phyloP scores from a whole-genome alignment of 1,140 invertebrate genomes.

The Drosophila micromelanica region DNA sequence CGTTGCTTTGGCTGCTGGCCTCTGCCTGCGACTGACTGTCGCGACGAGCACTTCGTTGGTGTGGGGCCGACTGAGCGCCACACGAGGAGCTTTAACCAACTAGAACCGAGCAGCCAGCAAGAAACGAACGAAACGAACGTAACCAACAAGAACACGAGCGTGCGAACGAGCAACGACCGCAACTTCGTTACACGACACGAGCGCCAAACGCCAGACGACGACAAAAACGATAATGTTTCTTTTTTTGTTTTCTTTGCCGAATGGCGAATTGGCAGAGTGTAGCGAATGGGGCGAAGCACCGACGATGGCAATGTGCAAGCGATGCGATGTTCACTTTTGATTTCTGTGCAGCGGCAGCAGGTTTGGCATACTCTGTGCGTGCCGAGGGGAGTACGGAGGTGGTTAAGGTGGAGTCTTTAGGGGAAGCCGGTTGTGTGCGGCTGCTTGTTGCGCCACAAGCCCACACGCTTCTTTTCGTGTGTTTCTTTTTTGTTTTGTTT shows the following conservation, averaged over 20 bases:
- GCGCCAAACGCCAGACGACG: conserved; percentile 25
- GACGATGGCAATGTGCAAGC: conserved; percentile 54
- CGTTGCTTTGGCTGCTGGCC: conserved; percentile 54
- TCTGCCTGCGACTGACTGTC: conserved; percentile 54
- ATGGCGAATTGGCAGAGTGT: conserved; percentile 5
- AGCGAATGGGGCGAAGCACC: not conserved
- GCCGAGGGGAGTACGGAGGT: not conserved
- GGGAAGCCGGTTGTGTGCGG: conserved; percentile 46
- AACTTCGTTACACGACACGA: conserved; percentile 45
- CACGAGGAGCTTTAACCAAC: conserved; percentile 67
- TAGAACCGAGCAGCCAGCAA: conserved; percentile 72
- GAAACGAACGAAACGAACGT: conserved; percentile 57
- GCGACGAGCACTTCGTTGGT: conserved; percentile 35
- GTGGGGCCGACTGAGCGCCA: conserved; percentile 48
- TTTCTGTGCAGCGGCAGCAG: conserved; percentile 80
- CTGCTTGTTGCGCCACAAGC: conserved; percentile 50
- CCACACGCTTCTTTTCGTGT: conserved; percentile 30
- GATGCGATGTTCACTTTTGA: conserved; percentile 78
- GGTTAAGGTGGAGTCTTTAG: conserved; percentile 5
- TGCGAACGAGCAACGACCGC: conserved; percentile 68
- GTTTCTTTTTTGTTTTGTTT: not conserved
- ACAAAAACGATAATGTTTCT: not conserved
- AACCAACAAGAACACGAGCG: conserved; percentile 37
- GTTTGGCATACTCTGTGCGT: conserved; percentile 52
- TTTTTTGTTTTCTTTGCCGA: conserved; percentile 16